A percentile compares a stretch with the other conserved stretches of the same genome.
Conservation (phyloP, 2,797 vertebrate genomes). For the Gambusia yucatana region DNA sequence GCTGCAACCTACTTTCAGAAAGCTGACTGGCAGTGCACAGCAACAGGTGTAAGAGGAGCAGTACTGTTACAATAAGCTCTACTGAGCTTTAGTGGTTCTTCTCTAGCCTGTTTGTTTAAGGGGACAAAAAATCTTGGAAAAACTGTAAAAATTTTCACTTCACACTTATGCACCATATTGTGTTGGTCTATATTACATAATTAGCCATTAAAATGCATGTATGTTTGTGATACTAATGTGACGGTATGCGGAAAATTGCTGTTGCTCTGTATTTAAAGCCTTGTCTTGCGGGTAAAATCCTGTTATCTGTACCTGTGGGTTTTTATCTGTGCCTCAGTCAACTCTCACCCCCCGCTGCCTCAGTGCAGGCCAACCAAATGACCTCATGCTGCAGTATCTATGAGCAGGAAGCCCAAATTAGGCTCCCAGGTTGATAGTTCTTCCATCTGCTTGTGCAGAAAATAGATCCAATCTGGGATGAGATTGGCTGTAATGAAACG, state of each 20-base stretch:
- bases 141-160: background rate
- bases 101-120: background rate
- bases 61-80: background rate
- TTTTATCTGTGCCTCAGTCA: slow-evolving; percentile 40
- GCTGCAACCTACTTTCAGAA: background rate
- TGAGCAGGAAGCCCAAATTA: slow-evolving; percentile 59
- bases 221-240: background rate
- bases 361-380: slow-evolving; percentile 56
- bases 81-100: background rate
- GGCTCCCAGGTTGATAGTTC: slow-evolving; percentile 59
- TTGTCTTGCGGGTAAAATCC: background rate
- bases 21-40: background rate
- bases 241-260: background rate
- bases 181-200: background rate
- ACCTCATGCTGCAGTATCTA: slow-evolving; percentile 61
- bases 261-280: background rate
- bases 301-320: slow-evolving; percentile 43
- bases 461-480: slow-evolving; percentile 76
- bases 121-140: background rate
- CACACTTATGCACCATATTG: background rate
- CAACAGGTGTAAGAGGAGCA: background rate
- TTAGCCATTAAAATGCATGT: background rate
- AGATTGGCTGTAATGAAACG: slow-evolving; percentile 77
- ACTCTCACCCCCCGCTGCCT: slow-evolving; percentile 38
- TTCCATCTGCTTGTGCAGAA: slow-evolving; percentile 72